phyloP scores from a whole-genome alignment of 2,113 vertebrate species.

The Antigone vipio region DNA sequence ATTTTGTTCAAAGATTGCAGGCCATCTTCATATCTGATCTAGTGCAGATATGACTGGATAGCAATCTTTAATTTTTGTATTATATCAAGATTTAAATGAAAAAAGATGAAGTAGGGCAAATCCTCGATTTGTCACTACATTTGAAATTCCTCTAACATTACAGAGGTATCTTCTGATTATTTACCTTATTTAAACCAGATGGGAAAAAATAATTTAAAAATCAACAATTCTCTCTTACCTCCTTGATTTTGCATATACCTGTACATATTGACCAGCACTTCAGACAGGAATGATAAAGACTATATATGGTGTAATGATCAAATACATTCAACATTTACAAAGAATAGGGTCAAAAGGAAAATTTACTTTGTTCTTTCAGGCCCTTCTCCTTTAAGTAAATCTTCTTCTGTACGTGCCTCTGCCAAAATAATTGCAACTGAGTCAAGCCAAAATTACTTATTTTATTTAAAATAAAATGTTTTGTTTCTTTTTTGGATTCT shows the following conservation, averaged over 20 bases:
- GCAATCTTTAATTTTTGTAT: background rate
- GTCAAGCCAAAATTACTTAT: background rate
- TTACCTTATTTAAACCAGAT: background rate
- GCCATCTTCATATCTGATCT: background rate
- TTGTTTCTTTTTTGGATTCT: fast-evolving
- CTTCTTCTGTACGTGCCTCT: background rate
- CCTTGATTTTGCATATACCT: background rate
- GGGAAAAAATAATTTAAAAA: background rate
- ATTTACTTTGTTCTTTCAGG: background rate
- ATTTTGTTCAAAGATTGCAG: background rate
- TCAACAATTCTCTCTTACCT: background rate
- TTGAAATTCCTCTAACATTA: background rate
- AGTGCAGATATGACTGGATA: background rate
- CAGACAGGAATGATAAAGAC: background rate
- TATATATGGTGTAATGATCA: background rate
- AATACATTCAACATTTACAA: background rate
- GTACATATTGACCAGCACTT: background rate
- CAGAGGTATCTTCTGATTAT: background rate
- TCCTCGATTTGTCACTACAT: background rate
- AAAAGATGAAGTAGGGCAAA: background rate
- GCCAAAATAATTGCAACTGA: background rate
- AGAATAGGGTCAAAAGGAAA: background rate
- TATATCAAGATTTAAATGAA: background rate
- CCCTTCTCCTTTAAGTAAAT: background rate
- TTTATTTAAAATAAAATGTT: background rate